These are phyloP conservation scores for Rhabdornis inornatus DNA, from an alignment of 2,113 vertebrate species.

Conservation along the genomic window DNA sequence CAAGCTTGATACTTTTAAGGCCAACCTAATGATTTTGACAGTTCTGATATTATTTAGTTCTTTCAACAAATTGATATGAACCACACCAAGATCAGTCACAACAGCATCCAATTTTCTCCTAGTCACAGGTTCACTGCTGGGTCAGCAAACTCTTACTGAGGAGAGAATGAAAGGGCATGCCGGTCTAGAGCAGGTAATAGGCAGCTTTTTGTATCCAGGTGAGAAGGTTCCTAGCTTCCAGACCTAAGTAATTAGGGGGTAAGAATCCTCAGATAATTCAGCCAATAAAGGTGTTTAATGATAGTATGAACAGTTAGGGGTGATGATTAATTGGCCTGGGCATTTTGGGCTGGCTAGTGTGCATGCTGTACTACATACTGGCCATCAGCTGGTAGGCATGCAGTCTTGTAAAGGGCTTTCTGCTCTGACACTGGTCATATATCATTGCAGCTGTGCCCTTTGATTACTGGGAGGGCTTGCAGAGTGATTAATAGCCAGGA, in stretches of 20 bases:
- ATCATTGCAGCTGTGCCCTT: constrained; percentile 94
- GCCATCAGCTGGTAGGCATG: constrained; percentile 88
- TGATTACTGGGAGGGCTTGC: constrained; percentile 97
- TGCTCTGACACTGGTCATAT: constrained; percentile 95
- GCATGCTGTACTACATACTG: constrained; percentile 76
- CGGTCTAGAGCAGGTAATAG: constrained; percentile 74
- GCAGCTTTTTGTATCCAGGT: constrained; percentile 81
- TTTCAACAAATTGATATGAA: constrained; percentile 72
- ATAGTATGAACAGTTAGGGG: constrained; percentile 82
- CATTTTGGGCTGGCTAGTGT: constrained; percentile 79
- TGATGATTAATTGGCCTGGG: constrained; percentile 88
- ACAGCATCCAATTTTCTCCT: constrained; percentile 79
- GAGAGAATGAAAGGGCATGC: constrained; percentile 72
- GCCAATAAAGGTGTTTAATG: constrained; percentile 87
- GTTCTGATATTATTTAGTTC: constrained; percentile 68
- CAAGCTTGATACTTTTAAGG: constrained; percentile 60
- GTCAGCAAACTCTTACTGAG: constrained; percentile 75
- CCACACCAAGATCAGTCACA: constrained; percentile 72
- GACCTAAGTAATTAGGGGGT: constrained; percentile 78
- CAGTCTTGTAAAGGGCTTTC: constrained; percentile 88
- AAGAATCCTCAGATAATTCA: constrained; percentile 81
- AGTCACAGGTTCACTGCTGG: constrained; percentile 77
- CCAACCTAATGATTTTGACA: constrained; percentile 66
- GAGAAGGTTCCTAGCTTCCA: constrained; percentile 77
- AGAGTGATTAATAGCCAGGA: constrained; percentile 97